A percentile compares a stretch with the other conserved stretches of the same genome.
These are phyloP conservation scores for Dendrolimus punctatus DNA, from an alignment of 1,140 invertebrate species.

Conservation along the genomic window DNA sequence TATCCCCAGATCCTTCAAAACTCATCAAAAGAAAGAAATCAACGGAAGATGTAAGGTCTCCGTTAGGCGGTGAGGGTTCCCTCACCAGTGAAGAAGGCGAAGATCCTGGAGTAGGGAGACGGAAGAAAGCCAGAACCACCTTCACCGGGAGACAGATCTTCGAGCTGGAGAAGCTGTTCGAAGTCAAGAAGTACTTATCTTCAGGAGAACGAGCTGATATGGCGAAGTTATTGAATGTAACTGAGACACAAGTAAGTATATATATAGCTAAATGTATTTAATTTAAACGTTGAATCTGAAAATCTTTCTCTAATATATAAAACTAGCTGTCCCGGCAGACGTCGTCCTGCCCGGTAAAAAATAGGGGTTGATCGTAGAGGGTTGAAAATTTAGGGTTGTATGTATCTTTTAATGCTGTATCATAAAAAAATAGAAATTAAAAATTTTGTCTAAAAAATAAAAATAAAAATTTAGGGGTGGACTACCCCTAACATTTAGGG, in stretches of 20 bases:
- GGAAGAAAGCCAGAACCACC: constrained; percentile 95
- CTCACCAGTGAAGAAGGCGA: constrained; percentile 79
- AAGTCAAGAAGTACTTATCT: constrained; percentile 96
- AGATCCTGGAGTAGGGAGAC: constrained; percentile 78
- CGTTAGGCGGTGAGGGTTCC: constrained; percentile 85
- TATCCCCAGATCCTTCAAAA: constrained; percentile 52
- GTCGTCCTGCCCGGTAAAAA: no score
- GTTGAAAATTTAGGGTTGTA: no score
- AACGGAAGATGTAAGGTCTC: constrained; percentile 72
- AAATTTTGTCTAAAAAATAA: no score
- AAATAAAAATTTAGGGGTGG: no score
- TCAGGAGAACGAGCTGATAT: constrained; percentile 95
- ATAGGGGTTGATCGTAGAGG: no score
- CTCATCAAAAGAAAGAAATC: constrained; percentile 64
- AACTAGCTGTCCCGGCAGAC: no score
- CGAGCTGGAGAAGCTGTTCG: constrained; percentile 96
- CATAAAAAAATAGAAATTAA: no score
- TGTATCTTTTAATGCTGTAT: no score
- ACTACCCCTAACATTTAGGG: no score
- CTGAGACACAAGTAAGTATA: constrained; percentile 91
- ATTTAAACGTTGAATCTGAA: no score
- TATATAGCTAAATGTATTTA: no score
- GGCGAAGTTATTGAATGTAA: constrained; percentile 94
- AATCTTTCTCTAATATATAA: no score
- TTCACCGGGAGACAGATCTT: constrained; percentile 97